Evolutionary conservation across 1,140 invertebrate species (phyloP), one percentile per base, ranked within the genome.

Genomic region (Papilio polytes): DNA sequence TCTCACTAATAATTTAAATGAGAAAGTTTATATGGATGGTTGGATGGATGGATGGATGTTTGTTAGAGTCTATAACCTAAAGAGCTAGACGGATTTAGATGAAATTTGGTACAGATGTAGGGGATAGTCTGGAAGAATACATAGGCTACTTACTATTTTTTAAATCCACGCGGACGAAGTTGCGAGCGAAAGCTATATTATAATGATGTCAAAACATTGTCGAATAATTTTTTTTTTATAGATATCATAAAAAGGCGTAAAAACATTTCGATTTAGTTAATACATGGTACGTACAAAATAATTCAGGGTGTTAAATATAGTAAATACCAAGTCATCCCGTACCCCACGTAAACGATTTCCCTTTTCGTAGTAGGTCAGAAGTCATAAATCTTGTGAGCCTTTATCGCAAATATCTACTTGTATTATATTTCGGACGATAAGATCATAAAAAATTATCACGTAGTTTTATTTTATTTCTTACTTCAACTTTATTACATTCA

Each of bases 401-500:
- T 86, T 86, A 86, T 85, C 85, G 81, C 82, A 83, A 80, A 76
- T 82, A 84, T 84, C 81, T 83, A 84, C 74, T 76, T 76, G 46
- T 76, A 26, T 76, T 85, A 85, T 82, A 70, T 85, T 85, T 84
- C 81, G 77, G 82, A 78, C 74, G 77, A 83, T 80, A 72, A 20
- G 76, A 66, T 63, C 74, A 74, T 81, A 80, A 85, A 83, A 85
- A 83, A 80, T 78, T 51, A 59, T 83, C 77, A 41, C 56, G 46
- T 81, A 73, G 44, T 22, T 44, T 74, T 74, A 26, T 70, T 70
- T 70, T 70, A 26, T 70, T 70, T 6, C 26, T 70, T 70, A 70
- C 59, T 63, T 70, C 12, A 70, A 26, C 12, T 63, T 18, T 70
- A 70, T 31, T 70, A 70, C 63, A 31, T 31, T 31, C 13, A 31